Percentiles rank a stretch among this genome's conserved stretches.
Conservation (phyloP, 2,113 vertebrate genomes). For the Narcine bancroftii region DNA sequence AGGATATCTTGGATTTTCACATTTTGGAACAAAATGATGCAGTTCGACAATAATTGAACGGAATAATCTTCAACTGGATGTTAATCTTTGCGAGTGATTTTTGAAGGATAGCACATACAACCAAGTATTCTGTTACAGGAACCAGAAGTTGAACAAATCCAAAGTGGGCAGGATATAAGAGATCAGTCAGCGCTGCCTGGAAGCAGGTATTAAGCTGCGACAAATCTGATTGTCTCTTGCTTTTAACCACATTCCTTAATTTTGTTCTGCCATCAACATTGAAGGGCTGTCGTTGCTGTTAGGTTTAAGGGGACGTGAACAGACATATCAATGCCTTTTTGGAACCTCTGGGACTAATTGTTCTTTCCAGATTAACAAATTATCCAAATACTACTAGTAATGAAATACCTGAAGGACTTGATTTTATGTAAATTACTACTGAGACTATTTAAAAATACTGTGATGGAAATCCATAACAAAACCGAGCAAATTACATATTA, state of each 20-base stretch:
- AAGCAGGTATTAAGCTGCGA: conserved; percentile 3
- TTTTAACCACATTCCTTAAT: neutral
- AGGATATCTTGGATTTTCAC: no score
- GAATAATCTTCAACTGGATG: neutral
- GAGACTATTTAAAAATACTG: neutral
- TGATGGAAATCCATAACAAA: neutral
- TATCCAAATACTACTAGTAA: neutral
- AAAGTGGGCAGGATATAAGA: neutral
- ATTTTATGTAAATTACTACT: neutral
- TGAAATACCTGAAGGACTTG: neutral
- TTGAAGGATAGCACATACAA: neutral
- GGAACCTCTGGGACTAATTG: neutral
- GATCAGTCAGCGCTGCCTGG: neutral
- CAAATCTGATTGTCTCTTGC: neutral
- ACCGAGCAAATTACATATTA: neutral
- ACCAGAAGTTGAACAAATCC: conserved; percentile 10
- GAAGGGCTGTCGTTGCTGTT: neutral
- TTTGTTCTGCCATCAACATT: no score
- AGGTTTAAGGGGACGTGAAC: neutral
- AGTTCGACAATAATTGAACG: neutral
- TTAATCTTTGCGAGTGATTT: neutral
- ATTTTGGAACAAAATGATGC: neutral
- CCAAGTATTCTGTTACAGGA: neutral
- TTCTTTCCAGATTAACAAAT: conserved; percentile 3
- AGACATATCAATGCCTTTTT: neutral